phyloP scores from a whole-genome alignment of 2,797 vertebrate genomes.

The Parauchenoglanis punctatus region DNA sequence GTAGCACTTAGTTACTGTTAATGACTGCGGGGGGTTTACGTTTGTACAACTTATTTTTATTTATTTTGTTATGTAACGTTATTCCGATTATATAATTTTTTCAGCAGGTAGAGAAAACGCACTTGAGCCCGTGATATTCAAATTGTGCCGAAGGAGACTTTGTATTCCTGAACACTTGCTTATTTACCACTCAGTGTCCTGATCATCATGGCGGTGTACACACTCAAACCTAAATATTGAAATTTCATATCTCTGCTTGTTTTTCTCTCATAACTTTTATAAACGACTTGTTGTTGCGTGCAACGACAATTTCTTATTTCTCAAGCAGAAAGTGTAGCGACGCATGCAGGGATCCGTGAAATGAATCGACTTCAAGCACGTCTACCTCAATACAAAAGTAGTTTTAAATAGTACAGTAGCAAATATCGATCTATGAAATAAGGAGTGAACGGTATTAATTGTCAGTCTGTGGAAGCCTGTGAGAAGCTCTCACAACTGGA shows the following conservation, averaged over 20 bases:
- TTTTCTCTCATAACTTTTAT: not conserved
- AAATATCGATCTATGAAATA: not conserved
- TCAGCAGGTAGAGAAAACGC: not conserved
- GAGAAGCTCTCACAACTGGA: not conserved
- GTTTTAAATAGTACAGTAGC: not conserved
- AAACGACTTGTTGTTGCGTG: not conserved
- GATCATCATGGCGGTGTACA: not conserved
- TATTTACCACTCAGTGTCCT: not conserved
- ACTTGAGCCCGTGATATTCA: not conserved
- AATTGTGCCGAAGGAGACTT: not conserved
- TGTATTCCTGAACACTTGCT: conserved; percentile 1
- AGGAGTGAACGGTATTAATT: not conserved
- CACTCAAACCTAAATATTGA: not conserved
- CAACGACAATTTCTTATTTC: not conserved
- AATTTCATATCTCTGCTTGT: too few relatives aligned
- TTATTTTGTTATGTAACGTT: not conserved
- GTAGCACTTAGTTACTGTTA: not conserved
- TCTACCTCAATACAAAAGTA: not conserved
- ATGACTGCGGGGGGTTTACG: too few relatives aligned
- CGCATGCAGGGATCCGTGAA: not conserved
- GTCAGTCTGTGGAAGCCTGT: not conserved
- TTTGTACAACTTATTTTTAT: not conserved
- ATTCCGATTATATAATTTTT: not conserved
- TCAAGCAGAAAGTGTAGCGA: not conserved
- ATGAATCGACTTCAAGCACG: not conserved